Evolutionary conservation across 1,140 invertebrate genomes (phyloP).

Genomic region (Zaprionus taronus): DNA sequence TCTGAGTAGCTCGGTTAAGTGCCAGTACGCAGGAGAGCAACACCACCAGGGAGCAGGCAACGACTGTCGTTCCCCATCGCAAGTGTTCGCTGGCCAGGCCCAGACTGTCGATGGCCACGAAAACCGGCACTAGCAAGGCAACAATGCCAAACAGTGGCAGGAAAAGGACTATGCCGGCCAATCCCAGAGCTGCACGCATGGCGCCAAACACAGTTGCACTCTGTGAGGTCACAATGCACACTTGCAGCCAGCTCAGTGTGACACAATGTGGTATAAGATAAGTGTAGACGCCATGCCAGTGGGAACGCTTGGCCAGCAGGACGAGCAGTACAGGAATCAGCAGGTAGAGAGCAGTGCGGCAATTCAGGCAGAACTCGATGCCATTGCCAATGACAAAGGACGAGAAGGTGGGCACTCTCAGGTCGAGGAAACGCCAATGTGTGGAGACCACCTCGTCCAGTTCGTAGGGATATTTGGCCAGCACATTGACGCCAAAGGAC

Average conservation of each 20-base stretch:
- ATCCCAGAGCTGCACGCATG: slow-evolving; percentile 89
- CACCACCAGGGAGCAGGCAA: slow-evolving; percentile 86
- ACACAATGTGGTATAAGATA: slow-evolving; percentile 93
- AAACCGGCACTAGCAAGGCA: slow-evolving; percentile 89
- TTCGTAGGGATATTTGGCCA: slow-evolving; percentile 94
- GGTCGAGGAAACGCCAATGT: slow-evolving; percentile 91
- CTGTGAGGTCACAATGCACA: slow-evolving; percentile 91
- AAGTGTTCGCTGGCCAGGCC: slow-evolving; percentile 88
- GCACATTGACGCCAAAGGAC: slow-evolving; percentile 91
- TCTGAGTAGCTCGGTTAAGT: slow-evolving; percentile 86
- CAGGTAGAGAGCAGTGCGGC: slow-evolving; percentile 91
- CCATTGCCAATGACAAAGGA: slow-evolving; percentile 92
- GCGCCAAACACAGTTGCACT: slow-evolving; percentile 92
- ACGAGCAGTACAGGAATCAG: slow-evolving; percentile 90
- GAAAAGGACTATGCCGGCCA: slow-evolving; percentile 91
- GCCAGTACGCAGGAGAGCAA: slow-evolving; percentile 88
- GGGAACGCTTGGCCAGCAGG: slow-evolving; percentile 89
- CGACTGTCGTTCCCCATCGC: slow-evolving; percentile 86
- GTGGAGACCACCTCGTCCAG: slow-evolving; percentile 91
- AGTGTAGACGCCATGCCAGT: slow-evolving; percentile 92
- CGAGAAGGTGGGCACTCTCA: slow-evolving; percentile 91
- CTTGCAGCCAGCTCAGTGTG: slow-evolving; percentile 93
- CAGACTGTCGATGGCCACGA: slow-evolving; percentile 89
- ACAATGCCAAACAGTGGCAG: slow-evolving; percentile 91
- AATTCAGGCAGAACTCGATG: slow-evolving; percentile 93